Evolutionary conservation across 2,888 invertebrate genomes (phyloP).

Genomic region (Ecliptopera silaceata): DNA sequence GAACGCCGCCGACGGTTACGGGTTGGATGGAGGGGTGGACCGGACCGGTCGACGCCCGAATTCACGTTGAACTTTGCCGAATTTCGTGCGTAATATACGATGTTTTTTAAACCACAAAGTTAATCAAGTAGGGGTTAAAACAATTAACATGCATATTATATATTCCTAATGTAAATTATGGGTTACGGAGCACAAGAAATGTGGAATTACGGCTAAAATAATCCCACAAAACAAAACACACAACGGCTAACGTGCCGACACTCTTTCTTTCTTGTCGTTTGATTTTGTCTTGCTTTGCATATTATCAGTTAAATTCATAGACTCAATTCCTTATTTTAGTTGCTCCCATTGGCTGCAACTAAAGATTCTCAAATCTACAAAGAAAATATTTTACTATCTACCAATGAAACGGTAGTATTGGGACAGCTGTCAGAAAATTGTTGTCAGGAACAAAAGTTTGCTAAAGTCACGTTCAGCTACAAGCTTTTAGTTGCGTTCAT

Average conservation of each 20-base stretch:
- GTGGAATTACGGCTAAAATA: slow-evolving; percentile 52
- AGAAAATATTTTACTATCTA: not conserved
- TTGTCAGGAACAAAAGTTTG: not conserved
- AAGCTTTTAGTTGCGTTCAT: too few species aligned
- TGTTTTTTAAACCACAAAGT: slow-evolving; percentile 34
- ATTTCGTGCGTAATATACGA: slow-evolving; percentile 53
- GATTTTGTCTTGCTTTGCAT: slow-evolving; percentile 3
- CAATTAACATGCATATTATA: slow-evolving; percentile 38
- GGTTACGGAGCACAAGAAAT: slow-evolving; percentile 41
- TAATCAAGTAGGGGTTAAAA: slow-evolving; percentile 33
- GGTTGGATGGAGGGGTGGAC: slow-evolving; percentile 78
- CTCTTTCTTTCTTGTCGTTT: slow-evolving; percentile 40
- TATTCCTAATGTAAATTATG: slow-evolving; percentile 35
- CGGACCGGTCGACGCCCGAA: slow-evolving; percentile 83
- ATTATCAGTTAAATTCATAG: slow-evolving; percentile 14
- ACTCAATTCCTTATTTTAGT: not conserved
- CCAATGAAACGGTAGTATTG: slow-evolving; percentile 2
- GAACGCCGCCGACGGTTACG: slow-evolving; percentile 69
- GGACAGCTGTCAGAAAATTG: not conserved
- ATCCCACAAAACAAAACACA: slow-evolving; percentile 40
- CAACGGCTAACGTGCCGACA: slow-evolving; percentile 41
- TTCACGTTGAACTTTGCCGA: slow-evolving; percentile 66
- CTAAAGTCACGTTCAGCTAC: not conserved
- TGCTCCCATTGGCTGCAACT: slow-evolving; percentile 6
- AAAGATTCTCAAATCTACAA: not conserved